These are phyloP conservation scores for Himalopsyche japonica DNA, from an alignment of 2,888 invertebrate species.

Conservation along the genomic window DNA sequence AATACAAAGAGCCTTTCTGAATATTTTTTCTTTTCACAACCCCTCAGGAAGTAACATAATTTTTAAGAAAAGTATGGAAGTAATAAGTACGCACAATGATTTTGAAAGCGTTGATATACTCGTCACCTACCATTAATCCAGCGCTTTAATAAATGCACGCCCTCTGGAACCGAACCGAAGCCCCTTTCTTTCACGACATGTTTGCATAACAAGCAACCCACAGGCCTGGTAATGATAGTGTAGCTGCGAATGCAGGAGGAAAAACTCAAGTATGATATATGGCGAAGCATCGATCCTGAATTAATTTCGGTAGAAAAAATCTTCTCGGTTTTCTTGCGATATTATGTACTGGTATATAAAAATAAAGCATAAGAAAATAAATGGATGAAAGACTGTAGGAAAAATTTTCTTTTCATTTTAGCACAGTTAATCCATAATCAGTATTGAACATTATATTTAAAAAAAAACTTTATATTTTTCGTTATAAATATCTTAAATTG, in stretches of 20 bases:
- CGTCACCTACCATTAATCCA: not conserved
- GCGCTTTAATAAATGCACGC: not conserved
- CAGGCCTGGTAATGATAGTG: not conserved
- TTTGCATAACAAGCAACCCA: conserved; percentile 26
- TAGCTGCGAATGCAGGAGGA: conserved; percentile 5
- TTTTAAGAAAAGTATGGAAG: not conserved
- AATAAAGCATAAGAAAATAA: no score
- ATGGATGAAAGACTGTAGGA: no score
- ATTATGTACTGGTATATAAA: no score
- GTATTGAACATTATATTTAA: no score
- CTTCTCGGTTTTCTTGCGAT: not conserved
- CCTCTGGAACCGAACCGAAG: not conserved
- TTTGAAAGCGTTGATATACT: not conserved
- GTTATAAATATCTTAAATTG: no score
- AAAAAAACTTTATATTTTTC: no score
- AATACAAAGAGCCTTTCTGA: no score
- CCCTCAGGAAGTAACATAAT: not conserved
- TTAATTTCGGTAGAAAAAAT: not conserved
- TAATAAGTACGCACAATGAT: not conserved
- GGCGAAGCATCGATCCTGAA: not conserved
- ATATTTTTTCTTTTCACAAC: not conserved
- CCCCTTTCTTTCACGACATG: conserved; percentile 13
- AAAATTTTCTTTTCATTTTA: no score
- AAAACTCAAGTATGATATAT: conserved; percentile 14
- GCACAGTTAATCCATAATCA: no score